Conservation (phyloP, 2,113 vertebrate genomes). For the Delphinus delphis region DNA sequence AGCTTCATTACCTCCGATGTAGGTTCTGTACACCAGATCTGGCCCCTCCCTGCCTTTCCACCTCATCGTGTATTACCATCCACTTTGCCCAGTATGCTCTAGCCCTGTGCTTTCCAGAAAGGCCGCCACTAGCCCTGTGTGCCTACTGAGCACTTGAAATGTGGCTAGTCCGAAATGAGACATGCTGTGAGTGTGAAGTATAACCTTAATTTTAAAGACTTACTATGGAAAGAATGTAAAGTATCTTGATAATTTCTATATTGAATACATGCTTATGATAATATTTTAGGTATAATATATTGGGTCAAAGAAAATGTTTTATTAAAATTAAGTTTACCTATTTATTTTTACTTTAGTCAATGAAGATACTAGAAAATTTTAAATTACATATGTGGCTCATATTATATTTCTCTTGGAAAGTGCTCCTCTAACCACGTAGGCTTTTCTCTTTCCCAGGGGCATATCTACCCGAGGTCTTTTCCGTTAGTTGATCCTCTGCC, state of each 20-base stretch:
- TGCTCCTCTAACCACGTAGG: neutral
- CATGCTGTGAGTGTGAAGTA: neutral
- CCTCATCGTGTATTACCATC: accelerated
- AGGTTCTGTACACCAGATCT: neutral
- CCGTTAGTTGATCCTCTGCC: neutral
- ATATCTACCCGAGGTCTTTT: neutral
- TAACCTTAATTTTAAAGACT: neutral
- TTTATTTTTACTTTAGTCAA: neutral
- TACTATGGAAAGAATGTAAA: neutral
- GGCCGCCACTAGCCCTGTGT: neutral
- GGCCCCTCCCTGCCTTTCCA: neutral
- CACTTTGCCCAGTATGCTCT: neutral
- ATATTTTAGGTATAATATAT: conserved; percentile 3
- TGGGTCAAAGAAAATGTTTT: neutral
- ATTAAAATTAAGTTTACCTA: neutral
- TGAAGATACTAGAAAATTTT: conserved; percentile 8
- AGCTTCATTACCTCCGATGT: neutral
- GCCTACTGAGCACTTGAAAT: neutral
- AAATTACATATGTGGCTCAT: neutral
- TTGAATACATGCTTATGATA: neutral
- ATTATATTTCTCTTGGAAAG: neutral
- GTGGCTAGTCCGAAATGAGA: neutral
- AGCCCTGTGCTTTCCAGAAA: neutral
- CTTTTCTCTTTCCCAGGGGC: neutral
- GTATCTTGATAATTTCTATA: neutral